These are phyloP conservation scores for Prosapia bicincta DNA, from an alignment of 2,888 invertebrate genomes.

Conservation along the genomic window DNA sequence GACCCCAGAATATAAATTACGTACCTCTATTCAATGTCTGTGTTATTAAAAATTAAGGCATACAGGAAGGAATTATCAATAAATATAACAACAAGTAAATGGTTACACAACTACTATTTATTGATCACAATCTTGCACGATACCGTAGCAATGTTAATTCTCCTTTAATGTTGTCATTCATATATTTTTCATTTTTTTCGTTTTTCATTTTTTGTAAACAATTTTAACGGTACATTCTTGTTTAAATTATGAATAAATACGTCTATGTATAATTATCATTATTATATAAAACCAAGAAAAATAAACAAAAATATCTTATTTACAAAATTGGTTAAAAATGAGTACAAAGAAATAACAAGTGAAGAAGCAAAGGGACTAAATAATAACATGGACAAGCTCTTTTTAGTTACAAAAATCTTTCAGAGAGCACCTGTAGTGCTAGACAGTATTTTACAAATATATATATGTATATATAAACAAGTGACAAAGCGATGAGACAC, in stretches of 20 bases:
- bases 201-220: background rate
- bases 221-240: constrained; percentile 29
- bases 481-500: background rate
- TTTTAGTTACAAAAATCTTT: background rate
- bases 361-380: constrained; percentile 6
- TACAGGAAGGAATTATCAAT: background rate
- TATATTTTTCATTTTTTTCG: background rate
- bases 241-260: constrained; percentile 33
- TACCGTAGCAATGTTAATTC: constrained; percentile 30
- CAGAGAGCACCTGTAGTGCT: background rate
- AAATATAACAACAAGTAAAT: background rate
- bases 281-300: constrained; percentile 3
- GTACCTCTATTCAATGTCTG: too few species aligned
- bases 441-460: background rate
- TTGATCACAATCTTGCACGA: constrained; percentile 36
- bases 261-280: constrained; percentile 29
- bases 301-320: constrained; percentile 2
- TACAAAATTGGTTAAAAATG: constrained; percentile 20
- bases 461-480: background rate
- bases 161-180: constrained; percentile 16
- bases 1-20: too few species aligned
- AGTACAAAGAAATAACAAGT: constrained; percentile 19
- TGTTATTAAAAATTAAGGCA: too few species aligned
- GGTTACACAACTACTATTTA: constrained; percentile 36
- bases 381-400: constrained; percentile 2